Evolutionary conservation across 2,888 invertebrate species (phyloP).

Genomic region (Ichneumoninae sp.): DNA sequence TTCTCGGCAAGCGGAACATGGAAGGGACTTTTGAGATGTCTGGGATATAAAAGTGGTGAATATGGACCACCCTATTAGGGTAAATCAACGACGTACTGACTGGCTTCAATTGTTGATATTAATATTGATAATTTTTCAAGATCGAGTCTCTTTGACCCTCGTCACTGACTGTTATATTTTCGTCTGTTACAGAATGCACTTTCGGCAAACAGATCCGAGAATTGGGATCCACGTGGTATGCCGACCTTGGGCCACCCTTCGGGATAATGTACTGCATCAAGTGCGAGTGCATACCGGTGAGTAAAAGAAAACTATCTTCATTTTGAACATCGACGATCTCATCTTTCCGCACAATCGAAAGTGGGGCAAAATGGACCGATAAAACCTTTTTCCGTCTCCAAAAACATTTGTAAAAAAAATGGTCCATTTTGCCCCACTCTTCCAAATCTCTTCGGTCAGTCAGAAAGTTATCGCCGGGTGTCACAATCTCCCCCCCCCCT

Average conservation of each 20-base stretch:
- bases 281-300: conserved; percentile 97
- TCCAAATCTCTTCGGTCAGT: neutral
- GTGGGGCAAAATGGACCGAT: too few relatives aligned
- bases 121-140: too few relatives aligned
- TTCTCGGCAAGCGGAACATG: too few relatives aligned
- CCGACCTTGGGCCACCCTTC: conserved; percentile 96
- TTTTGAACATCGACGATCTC: neutral
- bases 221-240: conserved; percentile 96
- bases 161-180: conserved; percentile 66
- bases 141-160: neutral
- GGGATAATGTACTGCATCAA: conserved; percentile 97
- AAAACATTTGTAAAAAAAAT: neutral
- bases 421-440: neutral
- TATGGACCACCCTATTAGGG: too few relatives aligned
- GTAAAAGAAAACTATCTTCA: conserved; percentile 82
- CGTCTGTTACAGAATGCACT: conserved; percentile 93
- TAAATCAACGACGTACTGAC: too few relatives aligned
- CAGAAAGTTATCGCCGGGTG: neutral
- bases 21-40: too few relatives aligned
- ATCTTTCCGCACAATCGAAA: neutral
- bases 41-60: too few relatives aligned
- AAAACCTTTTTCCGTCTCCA: too few relatives aligned
- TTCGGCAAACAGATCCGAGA: conserved; percentile 95
- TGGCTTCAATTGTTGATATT: too few relatives aligned
- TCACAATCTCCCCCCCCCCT: too few relatives aligned